These are phyloP conservation scores for human DNA, from an alignment of 2,113 vertebrate genomes.

Conservation along the genomic window DNA sequence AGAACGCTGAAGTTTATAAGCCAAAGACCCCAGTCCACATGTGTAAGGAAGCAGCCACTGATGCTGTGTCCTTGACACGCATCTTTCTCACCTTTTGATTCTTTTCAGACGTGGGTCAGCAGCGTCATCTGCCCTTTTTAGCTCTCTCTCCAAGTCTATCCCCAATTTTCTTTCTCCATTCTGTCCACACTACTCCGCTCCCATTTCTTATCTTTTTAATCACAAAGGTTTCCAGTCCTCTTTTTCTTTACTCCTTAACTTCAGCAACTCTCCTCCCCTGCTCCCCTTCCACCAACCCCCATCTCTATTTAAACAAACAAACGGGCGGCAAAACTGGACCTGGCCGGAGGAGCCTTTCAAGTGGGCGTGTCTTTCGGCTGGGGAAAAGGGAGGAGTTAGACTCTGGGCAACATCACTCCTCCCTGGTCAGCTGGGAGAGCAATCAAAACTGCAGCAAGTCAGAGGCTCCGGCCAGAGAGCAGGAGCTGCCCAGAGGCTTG, in stretches of 20 bases:
- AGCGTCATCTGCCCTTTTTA: neutral
- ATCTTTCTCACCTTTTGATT: neutral
- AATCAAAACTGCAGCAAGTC: constrained; percentile 62
- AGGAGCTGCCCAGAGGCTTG: constrained; percentile 78
- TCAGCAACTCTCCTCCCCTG: neutral
- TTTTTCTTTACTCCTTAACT: constrained; percentile 5
- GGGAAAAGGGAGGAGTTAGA: constrained; percentile 66
- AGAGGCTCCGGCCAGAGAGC: neutral
- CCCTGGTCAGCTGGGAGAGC: constrained; percentile 56
- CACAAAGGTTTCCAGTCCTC: neutral
- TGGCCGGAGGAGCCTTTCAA: neutral
- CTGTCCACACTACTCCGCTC: neutral
- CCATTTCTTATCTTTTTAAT: constrained; percentile 9
- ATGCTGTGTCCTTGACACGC: neutral
- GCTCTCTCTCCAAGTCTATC: neutral
- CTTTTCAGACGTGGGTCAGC: neutral
- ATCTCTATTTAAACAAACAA: neutral
- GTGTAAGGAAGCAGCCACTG: neutral
- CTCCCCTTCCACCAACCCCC: neutral
- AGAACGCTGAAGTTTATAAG: neutral
- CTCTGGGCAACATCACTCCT: neutral
- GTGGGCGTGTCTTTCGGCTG: constrained; percentile 56
- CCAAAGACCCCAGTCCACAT: neutral
- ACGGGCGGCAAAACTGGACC: neutral
- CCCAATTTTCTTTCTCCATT: neutral